Evolutionary conservation across 2,888 invertebrate genomes (phyloP).

Genomic region (Torymus texanus): DNA sequence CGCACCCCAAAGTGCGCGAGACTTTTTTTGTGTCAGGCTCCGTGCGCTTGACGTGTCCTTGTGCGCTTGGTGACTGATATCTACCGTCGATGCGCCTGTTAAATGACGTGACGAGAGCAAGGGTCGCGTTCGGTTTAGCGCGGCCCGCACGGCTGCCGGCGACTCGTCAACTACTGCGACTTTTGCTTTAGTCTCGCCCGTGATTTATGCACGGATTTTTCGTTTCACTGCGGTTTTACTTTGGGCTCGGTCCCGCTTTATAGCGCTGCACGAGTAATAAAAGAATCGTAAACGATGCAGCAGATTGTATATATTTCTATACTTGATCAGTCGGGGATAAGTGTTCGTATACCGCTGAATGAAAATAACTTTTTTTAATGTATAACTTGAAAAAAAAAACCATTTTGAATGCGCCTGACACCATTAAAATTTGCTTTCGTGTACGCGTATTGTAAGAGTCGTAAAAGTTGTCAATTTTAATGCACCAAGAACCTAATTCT

Average conservation of each 20-base stretch:
- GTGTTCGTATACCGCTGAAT: too few species aligned
- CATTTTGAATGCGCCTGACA: too few species aligned
- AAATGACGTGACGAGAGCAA: constrained; percentile 7
- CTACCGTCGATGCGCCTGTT: constrained; percentile 40
- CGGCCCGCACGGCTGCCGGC: background rate
- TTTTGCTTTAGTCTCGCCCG: background rate
- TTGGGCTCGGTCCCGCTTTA: background rate
- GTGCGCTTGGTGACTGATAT: constrained; percentile 22
- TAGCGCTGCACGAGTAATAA: too few species aligned
- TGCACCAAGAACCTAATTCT: too few species aligned
- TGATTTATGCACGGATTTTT: background rate
- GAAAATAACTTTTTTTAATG: too few species aligned
- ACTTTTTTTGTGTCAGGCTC: background rate
- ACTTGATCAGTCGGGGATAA: too few species aligned
- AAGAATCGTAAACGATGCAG: too few species aligned
- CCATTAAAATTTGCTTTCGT: too few species aligned
- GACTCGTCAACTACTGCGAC: background rate
- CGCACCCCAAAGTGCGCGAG: constrained; percentile 5
- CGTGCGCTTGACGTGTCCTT: background rate
- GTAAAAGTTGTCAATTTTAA: too few species aligned
- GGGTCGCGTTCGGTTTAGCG: constrained; percentile 8
- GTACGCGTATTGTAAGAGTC: too few species aligned
- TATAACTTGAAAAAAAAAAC: too few species aligned
- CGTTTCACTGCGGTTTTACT: background rate
- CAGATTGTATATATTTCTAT: too few species aligned